Percentiles rank a stretch among this genome's conserved stretches.
phyloP scores from a whole-genome alignment of 2,113 vertebrate species.

The Sinocyclocheilus rhinocerous region DNA sequence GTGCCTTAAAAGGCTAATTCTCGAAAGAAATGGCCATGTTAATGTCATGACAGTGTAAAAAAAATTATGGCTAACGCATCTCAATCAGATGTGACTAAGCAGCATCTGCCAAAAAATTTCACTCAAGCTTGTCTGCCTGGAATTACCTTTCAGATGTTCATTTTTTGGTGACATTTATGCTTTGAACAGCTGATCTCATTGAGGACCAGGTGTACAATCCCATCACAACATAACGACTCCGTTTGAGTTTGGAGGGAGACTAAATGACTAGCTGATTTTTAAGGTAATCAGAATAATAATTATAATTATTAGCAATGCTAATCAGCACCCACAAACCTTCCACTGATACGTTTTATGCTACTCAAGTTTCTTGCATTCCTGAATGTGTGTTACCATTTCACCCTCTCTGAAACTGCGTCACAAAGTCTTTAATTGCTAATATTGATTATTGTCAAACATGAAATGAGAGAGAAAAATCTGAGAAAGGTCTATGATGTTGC shows the following conservation, averaged over 20 bases:
- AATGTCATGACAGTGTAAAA: not conserved
- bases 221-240: not conserved
- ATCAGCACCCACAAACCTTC: not conserved
- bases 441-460: not conserved
- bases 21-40: not conserved
- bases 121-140: not conserved
- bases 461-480: not conserved
- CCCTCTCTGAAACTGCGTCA: not conserved
- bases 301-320: not conserved
- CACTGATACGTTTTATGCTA: not conserved
- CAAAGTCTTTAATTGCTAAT: not conserved
- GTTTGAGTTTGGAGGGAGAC: not conserved
- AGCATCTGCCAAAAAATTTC: not conserved
- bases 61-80: not conserved
- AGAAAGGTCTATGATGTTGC: not conserved
- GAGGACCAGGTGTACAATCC: not conserved
- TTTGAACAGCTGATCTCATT: not conserved
- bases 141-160: not conserved
- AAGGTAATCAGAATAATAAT: not conserved
- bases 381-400: not conserved
- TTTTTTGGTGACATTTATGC: not conserved
- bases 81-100: not conserved
- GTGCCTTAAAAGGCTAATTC: conserved; percentile 31
- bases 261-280: conserved; percentile 4
- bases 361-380: not conserved